Evolutionary conservation across 2,888 invertebrate species (phyloP).

Genomic region (Lucinisca nassula): DNA sequence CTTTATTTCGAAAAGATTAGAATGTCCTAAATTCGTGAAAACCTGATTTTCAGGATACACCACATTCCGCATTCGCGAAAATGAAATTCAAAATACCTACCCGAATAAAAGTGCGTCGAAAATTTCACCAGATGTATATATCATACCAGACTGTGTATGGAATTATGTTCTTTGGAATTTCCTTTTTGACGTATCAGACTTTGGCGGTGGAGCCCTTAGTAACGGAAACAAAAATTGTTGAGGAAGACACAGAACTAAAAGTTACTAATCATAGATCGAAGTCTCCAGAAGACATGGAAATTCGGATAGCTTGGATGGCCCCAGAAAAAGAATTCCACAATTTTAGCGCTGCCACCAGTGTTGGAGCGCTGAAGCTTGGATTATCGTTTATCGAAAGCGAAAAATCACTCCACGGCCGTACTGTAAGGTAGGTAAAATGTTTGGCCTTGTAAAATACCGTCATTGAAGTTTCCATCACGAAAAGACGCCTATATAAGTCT

Average conservation of each 20-base stretch:
- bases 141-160: neutral
- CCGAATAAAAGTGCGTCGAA: neutral
- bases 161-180: neutral
- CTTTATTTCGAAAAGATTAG: too few relatives aligned
- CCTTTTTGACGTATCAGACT: neutral
- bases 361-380: conserved; percentile 79
- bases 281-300: conserved; percentile 67
- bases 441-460: too few relatives aligned
- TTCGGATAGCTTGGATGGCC: conserved; percentile 84
- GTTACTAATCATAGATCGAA: conserved; percentile 11
- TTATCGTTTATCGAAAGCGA: conserved; percentile 61
- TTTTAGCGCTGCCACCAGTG: conserved; percentile 80
- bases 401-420: conserved; percentile 47
- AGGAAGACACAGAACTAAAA: neutral
- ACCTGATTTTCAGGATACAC: too few relatives aligned
- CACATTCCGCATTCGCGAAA: too few relatives aligned
- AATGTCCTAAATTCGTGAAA: too few relatives aligned
- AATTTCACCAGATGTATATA: neutral
- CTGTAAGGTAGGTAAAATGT: conserved; percentile 70
- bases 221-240: conserved; percentile 1
- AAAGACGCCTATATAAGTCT: too few relatives aligned
- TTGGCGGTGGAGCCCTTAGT: neutral
- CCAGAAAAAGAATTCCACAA: conserved; percentile 78
- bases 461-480: too few relatives aligned
- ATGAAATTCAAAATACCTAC: too few relatives aligned